Evolutionary conservation across 1,140 invertebrate genomes (phyloP).

Genomic region (Saxidomus purpurata): DNA sequence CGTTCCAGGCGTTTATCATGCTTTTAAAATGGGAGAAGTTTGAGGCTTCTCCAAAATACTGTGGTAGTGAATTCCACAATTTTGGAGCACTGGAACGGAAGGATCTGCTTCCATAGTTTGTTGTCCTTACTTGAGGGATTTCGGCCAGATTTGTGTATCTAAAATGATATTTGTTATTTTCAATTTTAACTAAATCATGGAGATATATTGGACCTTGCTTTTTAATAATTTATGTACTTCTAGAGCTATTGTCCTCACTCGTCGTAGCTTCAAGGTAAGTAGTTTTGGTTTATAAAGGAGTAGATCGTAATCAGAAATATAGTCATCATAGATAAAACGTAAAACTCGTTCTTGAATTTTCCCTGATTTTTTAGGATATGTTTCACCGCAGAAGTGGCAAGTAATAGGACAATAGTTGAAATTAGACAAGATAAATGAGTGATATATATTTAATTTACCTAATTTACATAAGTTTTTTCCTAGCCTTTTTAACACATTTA

Average conservation of each 20-base stretch:
- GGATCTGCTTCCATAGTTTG: too few species aligned
- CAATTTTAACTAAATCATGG: too few species aligned
- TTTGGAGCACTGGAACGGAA: not conserved
- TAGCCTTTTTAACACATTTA: not conserved
- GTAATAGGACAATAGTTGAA: not conserved
- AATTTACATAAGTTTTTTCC: not conserved
- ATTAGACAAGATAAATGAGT: not conserved
- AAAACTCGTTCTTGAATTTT: not conserved
- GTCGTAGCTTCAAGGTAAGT: not conserved
- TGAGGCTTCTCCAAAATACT: not conserved
- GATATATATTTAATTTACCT: not conserved
- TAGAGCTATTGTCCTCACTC: not conserved
- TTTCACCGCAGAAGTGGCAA: not conserved
- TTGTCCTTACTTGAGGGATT: too few species aligned
- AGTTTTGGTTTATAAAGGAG: not conserved
- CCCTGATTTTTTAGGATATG: not conserved
- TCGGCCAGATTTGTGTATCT: too few species aligned
- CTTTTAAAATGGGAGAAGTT: not conserved
- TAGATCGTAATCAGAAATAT: not conserved
- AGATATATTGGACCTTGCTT: not conserved
- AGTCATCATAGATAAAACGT: not conserved
- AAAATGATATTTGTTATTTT: too few species aligned
- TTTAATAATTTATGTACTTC: not conserved
- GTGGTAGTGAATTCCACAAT: not conserved
- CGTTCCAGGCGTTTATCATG: not conserved